Evolutionary conservation across 2,113 vertebrate species (phyloP), one percentile per base, ranked within the genome.

Genomic region (Noctilio leporinus): DNA sequence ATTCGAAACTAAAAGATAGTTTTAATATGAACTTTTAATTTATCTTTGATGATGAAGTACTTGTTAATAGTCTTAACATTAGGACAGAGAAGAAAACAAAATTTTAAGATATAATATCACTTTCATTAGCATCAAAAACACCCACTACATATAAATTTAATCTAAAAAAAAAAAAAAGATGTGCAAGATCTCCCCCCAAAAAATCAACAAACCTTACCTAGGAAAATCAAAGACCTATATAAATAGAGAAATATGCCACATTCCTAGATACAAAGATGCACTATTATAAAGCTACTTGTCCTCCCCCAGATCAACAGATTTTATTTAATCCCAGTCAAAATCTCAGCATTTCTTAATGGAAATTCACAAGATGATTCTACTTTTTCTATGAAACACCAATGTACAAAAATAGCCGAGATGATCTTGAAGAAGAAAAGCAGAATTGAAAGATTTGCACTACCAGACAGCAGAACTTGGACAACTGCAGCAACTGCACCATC

Each of bases 251-350:
- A 76, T 33, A 69, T 33, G 16, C 14, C 28, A 30, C 47, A 38
- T 70, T 96, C 28, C 67, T 51, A 88, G 45, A 55, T 10, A 53
- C 10, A n/a, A 93, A 95, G 14, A 30, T 53, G 53, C 47, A 77
- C 51, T 75, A 59, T 43, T 35, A 33, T 30, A 77, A 86, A 89
- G 17, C 49, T 57, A 49, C 35, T n/a, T 72, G 14, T 81, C 92
- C 72, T 90, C 2, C 51, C 65, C 86, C 14, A 92, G 80, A 86
- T 53, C 26, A 51, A 64, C 1, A 53, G 55, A 53, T 62, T 89
- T 40, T 89, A 65, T 81, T 73, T 33, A 69, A 83, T 67, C 72
- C 33, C 38, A 69, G 69, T 43, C 26, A 95, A 94, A 95, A 89
- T 86, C 20, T 75, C 40, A 76, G 51, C 8, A 78, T 43, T n/a